These are phyloP conservation scores for Chlorops oryzae DNA, from an alignment of 1,140 invertebrate species.

Conservation along the genomic window DNA sequence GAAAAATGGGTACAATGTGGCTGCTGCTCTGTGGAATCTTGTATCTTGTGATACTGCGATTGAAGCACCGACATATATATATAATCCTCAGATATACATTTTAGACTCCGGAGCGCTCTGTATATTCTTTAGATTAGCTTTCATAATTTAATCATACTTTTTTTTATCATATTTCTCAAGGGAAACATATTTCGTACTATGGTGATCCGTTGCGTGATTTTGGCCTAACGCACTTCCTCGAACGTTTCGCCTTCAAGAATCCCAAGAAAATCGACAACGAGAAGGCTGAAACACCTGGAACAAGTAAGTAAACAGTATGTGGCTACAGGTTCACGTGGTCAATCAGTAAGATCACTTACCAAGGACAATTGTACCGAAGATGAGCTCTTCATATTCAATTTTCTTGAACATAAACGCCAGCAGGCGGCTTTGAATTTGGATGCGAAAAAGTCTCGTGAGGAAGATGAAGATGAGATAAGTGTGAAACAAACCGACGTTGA, in stretches of 20 bases:
- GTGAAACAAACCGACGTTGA: too few species aligned
- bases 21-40: too few species aligned
- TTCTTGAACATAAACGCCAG: conserved; percentile 43
- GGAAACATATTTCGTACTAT: conserved; percentile 68
- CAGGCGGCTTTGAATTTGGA: conserved; percentile 25
- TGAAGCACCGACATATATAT: too few species aligned
- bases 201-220: conserved; percentile 93
- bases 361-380: conserved; percentile 40
- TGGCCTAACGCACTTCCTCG: conserved; percentile 80
- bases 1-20: too few species aligned
- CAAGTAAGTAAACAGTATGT: conserved; percentile 32
- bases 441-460: conserved; percentile 24
- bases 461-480: conserved; percentile 25
- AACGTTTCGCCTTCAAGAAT: conserved; percentile 94
- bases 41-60: too few species aligned
- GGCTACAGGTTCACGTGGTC: conserved; percentile 32
- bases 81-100: too few species aligned
- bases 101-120: too few species aligned
- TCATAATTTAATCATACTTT: conserved; percentile 3
- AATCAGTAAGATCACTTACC: conserved; percentile 33
- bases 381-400: conserved; percentile 46
- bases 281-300: conserved; percentile 34
- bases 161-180: conserved; percentile 51
- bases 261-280: conserved; percentile 67
- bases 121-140: too few species aligned